These are phyloP conservation scores for Drosophila lacicola DNA, from an alignment of 2,888 invertebrate species.

Conservation along the genomic window DNA sequence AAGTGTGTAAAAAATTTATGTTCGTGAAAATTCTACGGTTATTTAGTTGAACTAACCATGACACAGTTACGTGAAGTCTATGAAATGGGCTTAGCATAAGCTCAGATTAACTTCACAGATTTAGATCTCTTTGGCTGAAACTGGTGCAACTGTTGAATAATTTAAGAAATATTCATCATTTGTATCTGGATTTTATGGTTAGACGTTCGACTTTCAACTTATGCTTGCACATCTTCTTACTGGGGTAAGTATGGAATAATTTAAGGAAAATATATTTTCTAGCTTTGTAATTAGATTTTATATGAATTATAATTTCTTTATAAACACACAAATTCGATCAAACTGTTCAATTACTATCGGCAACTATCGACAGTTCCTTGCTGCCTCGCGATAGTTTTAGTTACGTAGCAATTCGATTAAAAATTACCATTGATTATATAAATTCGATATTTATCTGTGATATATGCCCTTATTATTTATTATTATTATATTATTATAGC, in stretches of 20 bases:
- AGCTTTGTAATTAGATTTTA: too few relatives aligned
- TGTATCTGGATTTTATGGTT: neutral
- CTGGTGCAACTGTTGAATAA: neutral
- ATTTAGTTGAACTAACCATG: conserved; percentile 38
- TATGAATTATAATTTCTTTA: too few relatives aligned
- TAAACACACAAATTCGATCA: too few relatives aligned
- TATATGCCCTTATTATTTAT: neutral
- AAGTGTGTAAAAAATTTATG: conserved; percentile 45
- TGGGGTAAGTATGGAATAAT: too few relatives aligned
- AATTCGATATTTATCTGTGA: neutral
- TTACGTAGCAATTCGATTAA: too few relatives aligned
- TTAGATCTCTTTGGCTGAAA: conserved; percentile 17
- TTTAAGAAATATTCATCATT: neutral
- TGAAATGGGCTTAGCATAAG: conserved; percentile 10
- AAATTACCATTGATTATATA: neutral
- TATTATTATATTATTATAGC: conserved; percentile 3
- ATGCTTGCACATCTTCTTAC: too few relatives aligned
- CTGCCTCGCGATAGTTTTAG: too few relatives aligned
- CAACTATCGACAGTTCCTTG: too few relatives aligned
- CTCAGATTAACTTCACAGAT: conserved; percentile 5
- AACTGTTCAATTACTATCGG: too few relatives aligned
- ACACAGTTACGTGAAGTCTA: conserved; percentile 32
- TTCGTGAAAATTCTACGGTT: conserved; percentile 59
- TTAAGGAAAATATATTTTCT: too few relatives aligned
- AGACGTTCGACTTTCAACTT: too few relatives aligned